Base-by-base conservation (phyloP, 1,140 invertebrate genomes). In the Zaprionus vittiger region DNA sequence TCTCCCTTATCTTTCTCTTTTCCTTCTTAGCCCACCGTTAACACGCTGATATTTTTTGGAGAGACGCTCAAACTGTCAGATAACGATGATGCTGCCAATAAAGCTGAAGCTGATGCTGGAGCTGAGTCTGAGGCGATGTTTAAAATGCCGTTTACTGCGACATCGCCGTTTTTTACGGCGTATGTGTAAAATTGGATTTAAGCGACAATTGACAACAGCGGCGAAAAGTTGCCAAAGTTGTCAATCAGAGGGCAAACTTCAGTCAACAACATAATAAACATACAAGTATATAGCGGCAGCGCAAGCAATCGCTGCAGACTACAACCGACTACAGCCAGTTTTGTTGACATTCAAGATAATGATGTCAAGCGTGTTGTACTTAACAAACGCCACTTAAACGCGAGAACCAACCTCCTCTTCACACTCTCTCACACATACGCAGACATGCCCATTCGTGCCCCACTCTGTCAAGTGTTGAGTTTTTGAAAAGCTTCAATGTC, bases 371-470 rank as follows among this genome's bases (percentile, higher is more conserved):
- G 75, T 85, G 82, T 79, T 85, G 79, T 86, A 76, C 83, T 85
- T 86, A 82, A 86, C 85, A 87, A 87, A 80, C 60, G 81, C 85
- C 85, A 84, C 84, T 87, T 87, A 81, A 90, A 80, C 73, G 85
- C 69, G 41, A 7, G 41, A 47, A 47, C n/a, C n/a, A 2, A 9
- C n/a, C 41, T 17, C 41, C 41, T 6, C 15, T 41, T 15, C 38
- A 15, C 5, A 55, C 59, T 59, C 52, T 2, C 28, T 7, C 44
- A 31, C 47, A 62, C 44, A 34, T 17, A 31, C 41, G 14, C 24
- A 47, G 11, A 60, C 14, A 60, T 28, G 63, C 52, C 24, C 47
- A 64, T 47, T 64, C 52, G 9, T 7, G 15, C 28, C 28, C 24
- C 73, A 74, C 66, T 75, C 57, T 74, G 72, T 62, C 72, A 74